Conservation (phyloP, 2,888 invertebrate species). For the Venusia cambrica region DNA sequence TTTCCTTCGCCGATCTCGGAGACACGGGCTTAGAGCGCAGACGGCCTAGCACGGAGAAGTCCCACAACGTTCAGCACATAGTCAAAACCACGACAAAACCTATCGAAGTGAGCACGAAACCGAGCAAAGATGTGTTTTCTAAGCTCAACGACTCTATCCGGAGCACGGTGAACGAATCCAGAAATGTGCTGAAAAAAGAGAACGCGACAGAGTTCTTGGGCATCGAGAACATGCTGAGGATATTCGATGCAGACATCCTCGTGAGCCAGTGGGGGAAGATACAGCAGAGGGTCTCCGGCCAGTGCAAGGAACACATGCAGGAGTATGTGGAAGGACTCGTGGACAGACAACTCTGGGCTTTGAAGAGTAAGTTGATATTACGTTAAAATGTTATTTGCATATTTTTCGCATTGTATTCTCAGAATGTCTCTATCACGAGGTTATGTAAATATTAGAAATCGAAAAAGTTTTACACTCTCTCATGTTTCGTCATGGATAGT, state of each 20-base stretch:
- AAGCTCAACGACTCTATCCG: conserved; percentile 59
- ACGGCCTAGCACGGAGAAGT: conserved; percentile 58
- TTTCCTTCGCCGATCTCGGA: conserved; percentile 63
- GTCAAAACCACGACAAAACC: conserved; percentile 58
- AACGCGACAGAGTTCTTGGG: conserved; percentile 46
- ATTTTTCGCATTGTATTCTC: conserved; percentile 2
- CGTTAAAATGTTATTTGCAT: neutral
- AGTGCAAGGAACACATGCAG: conserved; percentile 81
- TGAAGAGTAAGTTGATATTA: conserved; percentile 83
- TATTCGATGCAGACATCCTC: conserved; percentile 79
- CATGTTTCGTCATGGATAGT: conserved; percentile 23
- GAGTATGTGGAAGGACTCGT: conserved; percentile 81
- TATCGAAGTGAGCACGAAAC: conserved; percentile 47
- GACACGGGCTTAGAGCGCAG: conserved; percentile 45
- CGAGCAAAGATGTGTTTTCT: conserved; percentile 52
- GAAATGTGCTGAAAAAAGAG: conserved; percentile 43
- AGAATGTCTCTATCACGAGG: conserved; percentile 23
- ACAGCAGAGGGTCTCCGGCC: conserved; percentile 64
- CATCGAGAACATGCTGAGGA: conserved; percentile 76
- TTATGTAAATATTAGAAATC: conserved; percentile 35
- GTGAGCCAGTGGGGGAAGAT: conserved; percentile 79
- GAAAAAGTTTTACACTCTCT: conserved; percentile 21
- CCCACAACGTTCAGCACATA: conserved; percentile 73
- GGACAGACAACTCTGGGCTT: conserved; percentile 83
- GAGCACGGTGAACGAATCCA: conserved; percentile 63